A percentile compares a stretch with the other conserved stretches of the same genome.
phyloP scores from a whole-genome alignment of 2,797 vertebrate species.

The Salmo trutta region DNA sequence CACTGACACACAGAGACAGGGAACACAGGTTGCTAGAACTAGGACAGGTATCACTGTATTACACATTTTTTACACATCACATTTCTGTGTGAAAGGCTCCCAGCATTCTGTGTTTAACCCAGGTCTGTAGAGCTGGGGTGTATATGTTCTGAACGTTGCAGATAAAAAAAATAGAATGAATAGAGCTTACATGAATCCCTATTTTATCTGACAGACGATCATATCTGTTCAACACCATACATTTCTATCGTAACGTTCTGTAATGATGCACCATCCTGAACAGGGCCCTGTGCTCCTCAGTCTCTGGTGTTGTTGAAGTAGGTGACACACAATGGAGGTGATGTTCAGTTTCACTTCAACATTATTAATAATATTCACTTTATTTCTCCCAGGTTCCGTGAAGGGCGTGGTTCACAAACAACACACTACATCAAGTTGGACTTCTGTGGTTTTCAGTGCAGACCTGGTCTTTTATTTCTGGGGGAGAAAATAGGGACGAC shows the following conservation, averaged over 20 bases:
- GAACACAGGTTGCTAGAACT: neutral
- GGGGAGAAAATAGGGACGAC: slow-evolving; percentile 48
- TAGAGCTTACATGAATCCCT: neutral
- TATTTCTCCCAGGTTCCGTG: slow-evolving; percentile 42
- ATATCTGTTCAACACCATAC: neutral
- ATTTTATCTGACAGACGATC: neutral
- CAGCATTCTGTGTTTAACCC: neutral
- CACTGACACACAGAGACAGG: slow-evolving; percentile 12
- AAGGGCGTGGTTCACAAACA: slow-evolving; percentile 49
- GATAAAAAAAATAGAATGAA: neutral
- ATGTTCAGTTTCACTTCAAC: slow-evolving; percentile 38
- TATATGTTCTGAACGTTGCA: neutral
- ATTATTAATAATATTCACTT: slow-evolving; percentile 13
- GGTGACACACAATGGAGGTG: slow-evolving; percentile 40
- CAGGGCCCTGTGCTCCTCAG: slow-evolving; percentile 42
- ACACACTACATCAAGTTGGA: slow-evolving; percentile 67
- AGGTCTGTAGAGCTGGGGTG: neutral
- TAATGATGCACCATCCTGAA: neutral
- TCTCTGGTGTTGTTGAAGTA: slow-evolving; percentile 49
- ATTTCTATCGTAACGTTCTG: neutral
- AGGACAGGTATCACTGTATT: neutral
- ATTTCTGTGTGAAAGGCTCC: neutral
- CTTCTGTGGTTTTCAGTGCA: slow-evolving; percentile 74
- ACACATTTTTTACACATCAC: neutral
- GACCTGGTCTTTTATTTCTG: slow-evolving; percentile 70